Evolutionary conservation across 2,888 invertebrate species (phyloP).

Genomic region (Pammene fasciana): DNA sequence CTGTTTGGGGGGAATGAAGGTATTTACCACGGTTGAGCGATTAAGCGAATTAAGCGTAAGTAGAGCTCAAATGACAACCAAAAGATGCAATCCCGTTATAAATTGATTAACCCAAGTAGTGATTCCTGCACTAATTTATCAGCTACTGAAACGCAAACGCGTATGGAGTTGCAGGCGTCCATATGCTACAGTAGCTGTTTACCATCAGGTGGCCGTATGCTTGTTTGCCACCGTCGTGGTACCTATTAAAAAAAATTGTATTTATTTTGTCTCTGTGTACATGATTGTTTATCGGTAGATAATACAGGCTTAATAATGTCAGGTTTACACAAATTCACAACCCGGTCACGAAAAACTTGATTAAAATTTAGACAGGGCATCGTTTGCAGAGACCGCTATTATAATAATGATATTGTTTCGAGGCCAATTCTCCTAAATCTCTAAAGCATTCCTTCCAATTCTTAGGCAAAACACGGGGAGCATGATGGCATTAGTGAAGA

Average conservation of each 20-base stretch:
- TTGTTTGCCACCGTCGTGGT: no score
- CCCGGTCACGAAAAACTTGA: slow-evolving; percentile 1
- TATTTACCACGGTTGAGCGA: background rate
- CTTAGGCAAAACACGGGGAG: slow-evolving; percentile 15
- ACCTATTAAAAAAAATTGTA: no score
- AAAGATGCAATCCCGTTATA: no score
- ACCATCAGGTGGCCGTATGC: no score
- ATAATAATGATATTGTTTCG: slow-evolving; percentile 8
- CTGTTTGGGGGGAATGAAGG: background rate
- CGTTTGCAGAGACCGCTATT: slow-evolving; percentile 11
- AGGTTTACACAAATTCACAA: slow-evolving; percentile 7
- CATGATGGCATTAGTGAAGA: slow-evolving; percentile 27
- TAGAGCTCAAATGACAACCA: no score
- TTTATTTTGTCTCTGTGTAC: no score
- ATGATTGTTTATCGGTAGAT: background rate
- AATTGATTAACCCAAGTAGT: no score
- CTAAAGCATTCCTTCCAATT: slow-evolving; percentile 9
- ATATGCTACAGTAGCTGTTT: no score
- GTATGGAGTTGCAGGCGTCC: no score
- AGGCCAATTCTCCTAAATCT: slow-evolving; percentile 7
- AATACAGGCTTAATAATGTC: background rate
- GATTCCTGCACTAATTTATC: no score
- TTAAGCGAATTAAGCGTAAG: no score
- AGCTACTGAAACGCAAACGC: no score
- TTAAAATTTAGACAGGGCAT: slow-evolving; percentile 14